A percentile compares a stretch with the other conserved stretches of the same genome.
These are phyloP conservation scores for Anguilla marmorata DNA, from an alignment of 2,797 vertebrate genomes.

Conservation along the genomic window DNA sequence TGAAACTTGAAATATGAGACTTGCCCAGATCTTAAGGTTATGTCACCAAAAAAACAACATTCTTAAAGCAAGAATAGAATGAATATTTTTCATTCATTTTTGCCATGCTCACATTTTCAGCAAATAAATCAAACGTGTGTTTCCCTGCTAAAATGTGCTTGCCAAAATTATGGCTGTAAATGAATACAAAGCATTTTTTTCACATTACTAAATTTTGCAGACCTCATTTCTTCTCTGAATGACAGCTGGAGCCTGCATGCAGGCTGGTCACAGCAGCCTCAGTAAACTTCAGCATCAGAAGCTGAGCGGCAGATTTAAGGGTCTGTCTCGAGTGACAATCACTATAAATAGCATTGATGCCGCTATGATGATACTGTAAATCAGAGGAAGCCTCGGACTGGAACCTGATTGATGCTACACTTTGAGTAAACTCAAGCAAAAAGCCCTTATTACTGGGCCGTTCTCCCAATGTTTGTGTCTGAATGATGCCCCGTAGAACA, in stretches of 20 bases:
- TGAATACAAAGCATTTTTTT: neutral
- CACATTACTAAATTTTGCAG: neutral
- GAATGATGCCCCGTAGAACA: slow-evolving; percentile 2
- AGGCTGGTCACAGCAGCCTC: neutral
- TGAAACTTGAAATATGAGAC: neutral
- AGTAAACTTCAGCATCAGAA: neutral
- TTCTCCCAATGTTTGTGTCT: neutral
- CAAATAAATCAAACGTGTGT: neutral
- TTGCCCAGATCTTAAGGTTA: neutral
- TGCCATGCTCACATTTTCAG: neutral
- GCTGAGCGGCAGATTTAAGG: neutral
- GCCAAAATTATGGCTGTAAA: neutral
- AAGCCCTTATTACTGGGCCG: neutral
- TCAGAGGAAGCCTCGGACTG: neutral
- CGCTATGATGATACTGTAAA: neutral
- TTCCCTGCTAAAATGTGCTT: neutral
- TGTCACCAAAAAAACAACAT: neutral
- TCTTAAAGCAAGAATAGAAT: neutral
- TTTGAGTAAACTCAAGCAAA: neutral
- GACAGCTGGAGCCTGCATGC: neutral
- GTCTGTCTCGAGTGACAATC: neutral
- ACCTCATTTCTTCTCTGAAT: neutral
- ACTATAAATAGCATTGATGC: neutral
- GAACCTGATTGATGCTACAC: neutral
- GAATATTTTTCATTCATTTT: neutral